Evolutionary conservation across 2,797 vertebrate genomes (phyloP).

Genomic region (Tauraco hartlaubi): DNA sequence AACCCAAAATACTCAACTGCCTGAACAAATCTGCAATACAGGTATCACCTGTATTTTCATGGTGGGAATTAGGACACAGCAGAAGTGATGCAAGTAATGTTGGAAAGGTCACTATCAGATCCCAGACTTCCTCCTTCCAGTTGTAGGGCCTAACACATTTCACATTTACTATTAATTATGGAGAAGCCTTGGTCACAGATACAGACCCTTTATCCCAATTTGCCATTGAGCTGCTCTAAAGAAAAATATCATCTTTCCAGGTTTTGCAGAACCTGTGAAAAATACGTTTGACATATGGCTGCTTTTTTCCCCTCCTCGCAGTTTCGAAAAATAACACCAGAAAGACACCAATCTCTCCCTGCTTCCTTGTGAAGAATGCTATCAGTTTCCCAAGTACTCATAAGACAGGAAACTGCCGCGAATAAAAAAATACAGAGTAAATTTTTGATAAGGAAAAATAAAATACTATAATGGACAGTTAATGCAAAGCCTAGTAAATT

Average conservation of each 20-base stretch:
- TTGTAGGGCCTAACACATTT: background rate
- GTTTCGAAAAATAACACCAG: conserved; percentile 15
- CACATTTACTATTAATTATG: background rate
- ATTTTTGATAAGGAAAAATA: background rate
- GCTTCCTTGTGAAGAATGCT: background rate
- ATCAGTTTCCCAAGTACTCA: background rate
- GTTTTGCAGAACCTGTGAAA: background rate
- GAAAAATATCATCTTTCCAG: background rate
- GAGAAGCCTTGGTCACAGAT: background rate
- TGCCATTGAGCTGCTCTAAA: background rate
- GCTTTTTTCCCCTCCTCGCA: background rate
- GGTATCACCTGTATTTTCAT: background rate
- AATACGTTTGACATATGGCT: conserved; percentile 23
- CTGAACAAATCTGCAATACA: background rate
- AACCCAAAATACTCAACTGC: background rate
- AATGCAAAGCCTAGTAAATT: background rate
- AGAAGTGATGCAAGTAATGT: background rate
- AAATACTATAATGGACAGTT: accelerated
- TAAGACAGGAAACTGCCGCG: background rate
- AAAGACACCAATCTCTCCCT: background rate
- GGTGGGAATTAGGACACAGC: background rate
- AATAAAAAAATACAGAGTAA: background rate
- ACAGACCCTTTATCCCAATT: background rate
- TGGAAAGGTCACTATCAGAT: background rate
- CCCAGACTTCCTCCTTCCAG: background rate